A percentile compares a stretch with the other conserved stretches of the same genome.
These are phyloP conservation scores for Tympanoctomys barrerae DNA, from an alignment of 2,797 vertebrate genomes.

Conservation along the genomic window DNA sequence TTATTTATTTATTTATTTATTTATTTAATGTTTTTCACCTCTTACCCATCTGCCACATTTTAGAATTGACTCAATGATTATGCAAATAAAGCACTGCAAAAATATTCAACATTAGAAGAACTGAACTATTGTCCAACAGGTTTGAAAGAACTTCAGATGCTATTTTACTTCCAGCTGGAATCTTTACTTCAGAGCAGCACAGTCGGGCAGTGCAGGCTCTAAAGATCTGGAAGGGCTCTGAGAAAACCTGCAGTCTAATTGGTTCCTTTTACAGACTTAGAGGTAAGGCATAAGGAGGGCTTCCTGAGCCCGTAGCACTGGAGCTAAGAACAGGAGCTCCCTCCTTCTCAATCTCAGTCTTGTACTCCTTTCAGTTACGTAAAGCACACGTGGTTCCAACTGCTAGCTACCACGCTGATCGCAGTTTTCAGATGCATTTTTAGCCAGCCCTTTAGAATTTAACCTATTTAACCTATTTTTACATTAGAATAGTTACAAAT, in stretches of 20 bases:
- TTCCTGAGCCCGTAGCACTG: not conserved
- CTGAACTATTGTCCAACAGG: not conserved
- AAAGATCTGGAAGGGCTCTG: not conserved
- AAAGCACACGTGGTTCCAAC: not conserved
- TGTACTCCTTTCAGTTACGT: not conserved
- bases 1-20: not conserved
- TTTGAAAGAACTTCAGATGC: not conserved
- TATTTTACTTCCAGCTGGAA: not conserved
- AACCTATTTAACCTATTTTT: constrained; percentile 8
- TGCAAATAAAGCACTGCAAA: not conserved
- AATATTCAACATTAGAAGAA: not conserved
- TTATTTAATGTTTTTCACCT: not conserved
- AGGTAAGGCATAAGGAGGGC: not conserved
- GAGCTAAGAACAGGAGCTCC: not conserved
- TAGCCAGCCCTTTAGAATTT: not conserved
- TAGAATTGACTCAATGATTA: not conserved
- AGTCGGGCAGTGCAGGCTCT: not conserved
- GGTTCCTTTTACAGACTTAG: not conserved
- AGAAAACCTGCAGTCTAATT: not conserved
- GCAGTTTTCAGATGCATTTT: not conserved
- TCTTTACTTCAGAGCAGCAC: not conserved
- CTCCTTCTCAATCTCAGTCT: not conserved
- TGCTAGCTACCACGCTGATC: not conserved
- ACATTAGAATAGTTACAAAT: not conserved
- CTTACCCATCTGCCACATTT: not conserved